These are phyloP conservation scores for Tribolium freemani DNA, from an alignment of 2,888 invertebrate genomes.

Conservation along the genomic window DNA sequence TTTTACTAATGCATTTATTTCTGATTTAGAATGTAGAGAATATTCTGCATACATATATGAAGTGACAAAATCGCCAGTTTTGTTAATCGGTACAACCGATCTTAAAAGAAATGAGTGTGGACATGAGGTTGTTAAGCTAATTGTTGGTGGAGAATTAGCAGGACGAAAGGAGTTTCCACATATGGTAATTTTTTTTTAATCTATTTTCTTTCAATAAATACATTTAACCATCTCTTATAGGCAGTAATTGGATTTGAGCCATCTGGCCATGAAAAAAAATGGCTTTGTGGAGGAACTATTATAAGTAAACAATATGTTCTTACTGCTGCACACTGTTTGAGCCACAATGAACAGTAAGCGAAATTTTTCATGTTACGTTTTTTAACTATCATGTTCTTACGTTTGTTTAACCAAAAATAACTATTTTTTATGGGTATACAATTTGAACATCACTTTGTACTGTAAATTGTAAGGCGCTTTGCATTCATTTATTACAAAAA, in stretches of 20 bases:
- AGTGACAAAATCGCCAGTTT: conserved; percentile 2
- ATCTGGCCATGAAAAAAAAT: conserved; percentile 59
- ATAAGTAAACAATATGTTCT: conserved; percentile 75
- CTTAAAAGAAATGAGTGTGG: conserved; percentile 25
- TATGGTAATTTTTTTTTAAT: conserved; percentile 24
- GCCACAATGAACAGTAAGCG: conserved; percentile 16
- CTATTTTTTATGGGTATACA: too few species aligned
- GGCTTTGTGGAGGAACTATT: conserved; percentile 77
- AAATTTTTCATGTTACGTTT: too few species aligned
- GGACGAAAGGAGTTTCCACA: conserved; percentile 36
- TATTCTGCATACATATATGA: conserved; percentile 18
- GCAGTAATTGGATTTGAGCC: conserved; percentile 32
- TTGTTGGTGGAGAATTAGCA: conserved; percentile 24
- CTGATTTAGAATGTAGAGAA: conserved; percentile 17
- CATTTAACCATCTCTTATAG: background rate
- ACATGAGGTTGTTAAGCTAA: conserved; percentile 10
- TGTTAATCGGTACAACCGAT: background rate
- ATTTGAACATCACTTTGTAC: too few species aligned
- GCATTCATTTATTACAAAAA: too few species aligned
- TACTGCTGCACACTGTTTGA: conserved; percentile 77
- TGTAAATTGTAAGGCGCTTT: too few species aligned
- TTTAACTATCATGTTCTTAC: too few species aligned
- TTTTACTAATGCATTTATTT: background rate
- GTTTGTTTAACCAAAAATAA: background rate
- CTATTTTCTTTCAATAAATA: background rate